Percentiles rank a stretch among this genome's conserved stretches.
Evolutionary conservation across 2,797 vertebrate genomes (phyloP).

Genomic region (Anas bahamensis): DNA sequence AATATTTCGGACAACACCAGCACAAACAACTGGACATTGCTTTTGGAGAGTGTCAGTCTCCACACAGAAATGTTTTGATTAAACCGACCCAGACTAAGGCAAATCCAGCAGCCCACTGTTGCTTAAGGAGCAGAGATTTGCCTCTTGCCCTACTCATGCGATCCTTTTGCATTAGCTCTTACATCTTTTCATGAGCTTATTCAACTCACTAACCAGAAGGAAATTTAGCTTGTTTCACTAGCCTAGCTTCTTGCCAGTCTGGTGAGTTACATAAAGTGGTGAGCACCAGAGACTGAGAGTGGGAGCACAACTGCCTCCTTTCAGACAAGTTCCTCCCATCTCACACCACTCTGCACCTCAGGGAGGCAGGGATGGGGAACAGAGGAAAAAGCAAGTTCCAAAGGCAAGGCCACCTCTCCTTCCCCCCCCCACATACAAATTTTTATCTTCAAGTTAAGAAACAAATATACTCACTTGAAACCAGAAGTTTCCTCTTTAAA

Average conservation of each 20-base stretch:
- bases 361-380: not conserved
- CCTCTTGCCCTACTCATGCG: not conserved
- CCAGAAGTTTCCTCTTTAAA: not conserved
- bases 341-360: not conserved
- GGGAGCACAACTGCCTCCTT: not conserved
- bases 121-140: not conserved
- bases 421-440: accelerated
- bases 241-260: not conserved
- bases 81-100: not conserved
- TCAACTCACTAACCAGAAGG: not conserved
- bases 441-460: not conserved
- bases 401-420: not conserved
- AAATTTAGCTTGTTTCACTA: not conserved
- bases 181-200: not conserved
- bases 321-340: accelerated
- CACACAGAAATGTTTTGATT: not conserved
- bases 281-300: not conserved
- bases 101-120: not conserved
- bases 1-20: not conserved
- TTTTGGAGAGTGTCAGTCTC: not conserved
- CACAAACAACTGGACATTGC: not conserved
- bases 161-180: not conserved
- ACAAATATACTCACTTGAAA: not conserved
- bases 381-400: not conserved
- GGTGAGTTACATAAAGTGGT: not conserved